Evolutionary conservation across 2,888 invertebrate genomes (phyloP).

Genomic region (Drosophila buzzatii): DNA sequence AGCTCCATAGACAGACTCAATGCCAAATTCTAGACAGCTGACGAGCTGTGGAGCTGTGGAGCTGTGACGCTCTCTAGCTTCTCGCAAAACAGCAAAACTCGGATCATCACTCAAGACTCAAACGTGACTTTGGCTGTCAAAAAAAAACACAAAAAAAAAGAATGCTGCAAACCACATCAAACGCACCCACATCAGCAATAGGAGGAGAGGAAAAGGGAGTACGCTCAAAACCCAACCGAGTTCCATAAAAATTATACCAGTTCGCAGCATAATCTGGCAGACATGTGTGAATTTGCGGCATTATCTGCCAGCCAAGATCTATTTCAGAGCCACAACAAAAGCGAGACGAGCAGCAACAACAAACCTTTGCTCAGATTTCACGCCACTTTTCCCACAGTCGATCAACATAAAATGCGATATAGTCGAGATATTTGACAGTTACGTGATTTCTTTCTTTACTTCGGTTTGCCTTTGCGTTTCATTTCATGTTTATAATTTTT

Average conservation of each 20-base stretch:
- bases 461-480: constrained; percentile 37
- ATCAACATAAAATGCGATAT: constrained; percentile 78
- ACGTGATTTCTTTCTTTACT: constrained; percentile 79
- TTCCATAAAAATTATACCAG: constrained; percentile 57
- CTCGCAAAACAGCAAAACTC: constrained; percentile 12
- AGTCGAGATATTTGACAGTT: constrained; percentile 81
- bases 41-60: neutral
- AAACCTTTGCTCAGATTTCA: constrained; percentile 43
- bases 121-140: constrained; percentile 70
- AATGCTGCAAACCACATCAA: constrained; percentile 45
- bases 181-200: constrained; percentile 56
- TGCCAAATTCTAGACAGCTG: constrained; percentile 24
- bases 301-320: constrained; percentile 67
- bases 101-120: constrained; percentile 38
- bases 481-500: constrained; percentile 37
- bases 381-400: constrained; percentile 76
- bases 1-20: constrained; percentile 13
- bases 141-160: constrained; percentile 51
- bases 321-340: constrained; percentile 38
- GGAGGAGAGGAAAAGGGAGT: neutral
- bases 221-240: constrained; percentile 37
- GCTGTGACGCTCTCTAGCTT: constrained; percentile 8
- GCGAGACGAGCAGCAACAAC: constrained; percentile 35
- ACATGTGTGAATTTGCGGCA: constrained; percentile 75
- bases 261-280: constrained; percentile 77